Evolutionary conservation across 2,888 invertebrate species (phyloP), one percentile per base, ranked within the genome.

Genomic region (Dryobota labecula): DNA sequence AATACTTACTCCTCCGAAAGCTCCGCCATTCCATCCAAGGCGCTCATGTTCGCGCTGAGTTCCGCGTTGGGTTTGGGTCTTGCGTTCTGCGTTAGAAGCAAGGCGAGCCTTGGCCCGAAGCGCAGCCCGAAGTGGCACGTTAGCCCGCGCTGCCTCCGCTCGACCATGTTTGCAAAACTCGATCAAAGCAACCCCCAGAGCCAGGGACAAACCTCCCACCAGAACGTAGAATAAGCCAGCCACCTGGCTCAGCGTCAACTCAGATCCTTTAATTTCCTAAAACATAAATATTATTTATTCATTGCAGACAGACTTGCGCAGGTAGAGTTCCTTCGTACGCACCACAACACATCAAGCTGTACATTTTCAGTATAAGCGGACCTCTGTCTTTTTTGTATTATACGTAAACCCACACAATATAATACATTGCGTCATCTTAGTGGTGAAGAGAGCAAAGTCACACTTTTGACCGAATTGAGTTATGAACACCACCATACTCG

Each of bases 171-270:
- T 99, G 92, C 99, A 98, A 93, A 99, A 99, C 95, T 99, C 99
- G 57, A 99, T 95, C 70, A 99, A 96, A 24, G 99, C 99, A 67
- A 99, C 98, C 8, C 98, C 96, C 90, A 99, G 97, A 24, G 99
- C 99, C 63, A 99, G 95, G 45, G 98, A 97, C 70, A 99, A 97
- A 58, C 99, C 99, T 38, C 98, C 98, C 88, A 99, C 98, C 81
- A 99, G 96, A 89, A 99, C 98, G 96, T 99, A 99, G 96, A 99
- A 99, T 88, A 99, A 98, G 60, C 99, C 99, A 38, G 99, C 99
- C 54, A 99, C 98, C 96, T 99, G 99, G 90, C 98, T 98, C 76
- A 99, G 96, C 45, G 99, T 98, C 87, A 99, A 96, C 90, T 99
- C 99, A 88, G 98, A 88, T 97, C 97, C 83, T 97, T 97, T 61